Evolutionary conservation across 2,797 vertebrate species (phyloP), one percentile per base, ranked within the genome.

Genomic region (Anguilla megastoma): DNA sequence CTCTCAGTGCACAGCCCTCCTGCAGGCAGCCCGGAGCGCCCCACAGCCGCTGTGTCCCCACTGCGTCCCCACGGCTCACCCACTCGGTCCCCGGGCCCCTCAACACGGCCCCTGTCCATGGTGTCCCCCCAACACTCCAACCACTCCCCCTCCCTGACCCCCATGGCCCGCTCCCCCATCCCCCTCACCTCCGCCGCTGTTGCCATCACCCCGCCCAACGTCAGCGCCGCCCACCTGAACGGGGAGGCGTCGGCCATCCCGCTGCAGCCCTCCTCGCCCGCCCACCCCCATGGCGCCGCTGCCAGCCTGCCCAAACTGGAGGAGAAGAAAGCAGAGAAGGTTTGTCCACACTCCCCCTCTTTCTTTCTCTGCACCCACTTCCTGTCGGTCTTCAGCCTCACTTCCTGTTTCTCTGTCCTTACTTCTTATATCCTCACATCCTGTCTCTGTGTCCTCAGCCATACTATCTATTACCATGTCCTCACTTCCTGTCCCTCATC

Each of bases 281-380:
- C 95, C 18, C 94, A 94, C 88, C 93, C 94, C 52, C 95, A 96
- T 54, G 89, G 93, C 4, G 87, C 85, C 66, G 87, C 92, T 4
- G 91, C 92, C 50, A 92, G 93, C 18, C 92, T 91, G n/a, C 91
- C 91, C 90, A 97, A 95, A 60, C 85, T 92, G 0, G 97, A 97
- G 2, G 97, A 97, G 74, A 97, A 95, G 92, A 99, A 98, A 93
- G 95, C 92, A 0, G 98, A 99, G 91, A 99, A 98, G 97, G 98
- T 99, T 94, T 95, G 94, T 80, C 0, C 4, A 4, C n/a, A 4
- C 63, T 76, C 63, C 21, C 45, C 27, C 45, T 71, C 9, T 2
- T 33, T 41, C 27, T 45, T 41, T 69, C 45, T 52, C 66, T 36
- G 69, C 27, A 56, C 33, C 48, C 5, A n/a, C 69, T n/a, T 3